Evolutionary conservation across 1,140 invertebrate species (phyloP).

Genomic region (Periplaneta americana): DNA sequence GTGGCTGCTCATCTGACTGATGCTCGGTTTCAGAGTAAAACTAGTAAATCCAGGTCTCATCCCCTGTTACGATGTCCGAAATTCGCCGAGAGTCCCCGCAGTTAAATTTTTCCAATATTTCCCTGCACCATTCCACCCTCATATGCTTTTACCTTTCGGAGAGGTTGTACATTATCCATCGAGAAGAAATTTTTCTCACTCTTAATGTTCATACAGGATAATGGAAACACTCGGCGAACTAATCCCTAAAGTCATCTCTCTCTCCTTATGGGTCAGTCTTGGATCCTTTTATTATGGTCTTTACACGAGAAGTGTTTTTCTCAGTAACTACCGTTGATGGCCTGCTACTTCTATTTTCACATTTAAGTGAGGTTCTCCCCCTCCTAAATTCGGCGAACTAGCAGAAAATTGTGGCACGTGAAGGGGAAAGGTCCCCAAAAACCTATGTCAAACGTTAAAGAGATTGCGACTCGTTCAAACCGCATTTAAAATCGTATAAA

Average conservation of each 20-base stretch:
- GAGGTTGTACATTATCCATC: conserved; percentile 24
- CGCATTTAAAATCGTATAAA: neutral
- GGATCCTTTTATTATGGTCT: neutral
- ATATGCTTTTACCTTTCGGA: conserved; percentile 18
- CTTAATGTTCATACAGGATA: too few species aligned
- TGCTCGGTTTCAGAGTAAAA: conserved; percentile 25
- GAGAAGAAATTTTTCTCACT: too few species aligned
- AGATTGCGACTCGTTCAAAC: neutral
- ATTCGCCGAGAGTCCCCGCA: conserved; percentile 20
- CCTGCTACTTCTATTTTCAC: conserved; percentile 17
- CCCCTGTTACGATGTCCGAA: conserved; percentile 23
- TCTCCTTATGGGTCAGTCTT: neutral
- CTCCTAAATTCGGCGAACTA: conserved; percentile 4
- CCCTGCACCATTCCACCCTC: conserved; percentile 23
- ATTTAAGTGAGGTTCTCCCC: conserved; percentile 14
- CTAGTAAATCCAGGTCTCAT: conserved; percentile 25
- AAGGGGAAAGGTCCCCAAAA: neutral
- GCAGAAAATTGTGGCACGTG: neutral
- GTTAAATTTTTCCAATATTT: conserved; percentile 23
- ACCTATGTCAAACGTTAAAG: neutral
- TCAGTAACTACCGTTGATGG: neutral
- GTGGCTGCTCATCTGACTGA: conserved; percentile 9
- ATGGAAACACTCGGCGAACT: neutral
- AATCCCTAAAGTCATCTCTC: neutral
- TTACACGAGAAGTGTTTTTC: neutral